These are phyloP conservation scores for Pavo muticus DNA, from an alignment of 2,113 vertebrate genomes.

Conservation along the genomic window DNA sequence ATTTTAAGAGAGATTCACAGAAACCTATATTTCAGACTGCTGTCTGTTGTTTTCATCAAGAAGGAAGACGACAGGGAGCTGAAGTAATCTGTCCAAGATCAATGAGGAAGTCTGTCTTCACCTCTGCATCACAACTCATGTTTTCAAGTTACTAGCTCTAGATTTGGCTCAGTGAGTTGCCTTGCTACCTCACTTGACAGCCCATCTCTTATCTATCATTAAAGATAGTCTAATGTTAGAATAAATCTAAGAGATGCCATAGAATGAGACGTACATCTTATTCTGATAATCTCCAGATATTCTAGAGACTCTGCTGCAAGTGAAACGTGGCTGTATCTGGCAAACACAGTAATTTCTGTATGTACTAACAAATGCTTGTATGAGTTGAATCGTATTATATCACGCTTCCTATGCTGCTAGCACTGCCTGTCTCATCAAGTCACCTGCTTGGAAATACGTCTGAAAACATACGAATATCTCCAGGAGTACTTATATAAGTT, in stretches of 20 bases:
- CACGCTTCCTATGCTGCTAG: neutral
- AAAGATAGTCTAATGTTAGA: neutral
- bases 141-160: neutral
- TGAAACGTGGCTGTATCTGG: neutral
- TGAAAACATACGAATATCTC: neutral
- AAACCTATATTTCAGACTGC: neutral
- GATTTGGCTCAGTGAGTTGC: neutral
- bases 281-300: neutral
- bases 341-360: neutral
- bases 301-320: neutral
- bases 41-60: neutral
- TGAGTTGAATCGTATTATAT: neutral
- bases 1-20: neutral
- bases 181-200: neutral
- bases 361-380: neutral
- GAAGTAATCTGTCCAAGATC: neutral
- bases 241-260: neutral
- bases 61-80: neutral
- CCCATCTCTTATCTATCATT: neutral
- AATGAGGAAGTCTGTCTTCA: neutral
- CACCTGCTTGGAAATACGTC: fast-evolving
- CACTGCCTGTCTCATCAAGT: neutral
- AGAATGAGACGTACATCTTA: neutral
- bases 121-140: neutral
- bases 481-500: neutral